phyloP scores from a whole-genome alignment of 1,140 invertebrate genomes.

The Eupeodes corollae region DNA sequence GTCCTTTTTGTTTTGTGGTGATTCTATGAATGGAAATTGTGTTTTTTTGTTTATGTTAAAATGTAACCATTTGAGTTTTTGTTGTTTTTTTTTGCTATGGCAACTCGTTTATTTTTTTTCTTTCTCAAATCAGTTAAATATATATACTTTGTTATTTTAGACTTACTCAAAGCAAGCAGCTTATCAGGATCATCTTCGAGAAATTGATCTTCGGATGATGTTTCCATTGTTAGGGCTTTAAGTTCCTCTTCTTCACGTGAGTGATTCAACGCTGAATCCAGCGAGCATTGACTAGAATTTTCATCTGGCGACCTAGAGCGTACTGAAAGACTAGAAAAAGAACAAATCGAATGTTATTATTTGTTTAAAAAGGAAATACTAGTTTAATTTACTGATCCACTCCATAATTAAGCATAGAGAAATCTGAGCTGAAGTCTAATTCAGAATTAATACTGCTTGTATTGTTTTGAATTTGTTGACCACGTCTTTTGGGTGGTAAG shows the following conservation, averaged over 20 bases:
- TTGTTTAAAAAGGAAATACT: neutral
- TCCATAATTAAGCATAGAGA: constrained; percentile 42
- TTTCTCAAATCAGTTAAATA: too few species aligned
- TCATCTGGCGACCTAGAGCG: constrained; percentile 54
- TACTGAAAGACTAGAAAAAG: constrained; percentile 41
- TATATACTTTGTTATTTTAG: neutral
- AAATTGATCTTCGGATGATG: constrained; percentile 4
- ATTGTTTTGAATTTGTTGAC: constrained; percentile 39
- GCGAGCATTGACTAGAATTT: constrained; percentile 61
- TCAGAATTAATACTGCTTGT: constrained; percentile 35
- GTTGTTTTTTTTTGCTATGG: neutral
- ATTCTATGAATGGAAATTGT: too few species aligned
- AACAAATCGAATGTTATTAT: neutral
- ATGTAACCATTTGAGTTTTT: neutral
- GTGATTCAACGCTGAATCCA: constrained; percentile 74
- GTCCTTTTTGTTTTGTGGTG: neutral
- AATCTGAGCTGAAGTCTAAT: constrained; percentile 40
- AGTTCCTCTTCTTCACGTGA: constrained; percentile 66
- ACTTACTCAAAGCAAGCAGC: constrained; percentile 11
- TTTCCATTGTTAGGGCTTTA: constrained; percentile 33
- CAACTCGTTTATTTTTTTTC: neutral
- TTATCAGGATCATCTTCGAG: constrained; percentile 10
- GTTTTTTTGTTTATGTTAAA: too few species aligned
- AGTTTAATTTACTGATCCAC: constrained; percentile 41
- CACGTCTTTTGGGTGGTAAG: constrained; percentile 60